Evolutionary conservation across 2,888 invertebrate genomes (phyloP), one percentile per base, ranked within the genome.

Genomic region (Coenonympha glycerion): DNA sequence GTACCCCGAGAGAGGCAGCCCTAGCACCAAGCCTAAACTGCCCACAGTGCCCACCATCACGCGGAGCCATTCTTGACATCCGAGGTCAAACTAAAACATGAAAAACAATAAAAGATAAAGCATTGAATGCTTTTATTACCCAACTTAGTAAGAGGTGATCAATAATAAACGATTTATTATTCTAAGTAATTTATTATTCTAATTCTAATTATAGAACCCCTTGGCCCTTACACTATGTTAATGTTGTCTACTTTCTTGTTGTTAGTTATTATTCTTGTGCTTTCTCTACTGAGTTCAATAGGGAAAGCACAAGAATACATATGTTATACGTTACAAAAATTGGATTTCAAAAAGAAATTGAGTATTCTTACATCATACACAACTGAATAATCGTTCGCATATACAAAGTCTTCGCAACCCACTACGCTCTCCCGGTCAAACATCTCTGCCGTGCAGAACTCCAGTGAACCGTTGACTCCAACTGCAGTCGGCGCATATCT

Each of bases 381-480:
- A 5, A 66, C 61, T 15, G 66, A 56, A 41, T 66, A 62, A 3
- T 63, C 55, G 30, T 59, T 58, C 0, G 48, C 61, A 21, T 66
- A 64, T 1, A 68, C 62, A 19, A 59, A 66, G 0, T 36, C 55
- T 3, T 65, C 62, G 22, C 65, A 68, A 6, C 26, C 30, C 3
- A 60, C 16, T 3, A 45, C 44, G 4, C 46, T 16, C 4, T 30
- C 36, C n/a, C 44, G 49, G 36, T 64, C 45, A 53, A 84, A 84
- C 44, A 75, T 57, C 11, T 58, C 44, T n/a, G 66, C 70, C 1
- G 79, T 71, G 37, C 84, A 84, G 30, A 45, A 53, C 5, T 64
- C 56, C 3, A 60, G 49, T 5, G 58, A 60, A 11, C 60, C 57
- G 52, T 59, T 66, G 44, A 54, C 59, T 26, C 57, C 65, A 16